Conservation (phyloP, 2,797 vertebrate species). For the Coregonus sp. region DNA sequence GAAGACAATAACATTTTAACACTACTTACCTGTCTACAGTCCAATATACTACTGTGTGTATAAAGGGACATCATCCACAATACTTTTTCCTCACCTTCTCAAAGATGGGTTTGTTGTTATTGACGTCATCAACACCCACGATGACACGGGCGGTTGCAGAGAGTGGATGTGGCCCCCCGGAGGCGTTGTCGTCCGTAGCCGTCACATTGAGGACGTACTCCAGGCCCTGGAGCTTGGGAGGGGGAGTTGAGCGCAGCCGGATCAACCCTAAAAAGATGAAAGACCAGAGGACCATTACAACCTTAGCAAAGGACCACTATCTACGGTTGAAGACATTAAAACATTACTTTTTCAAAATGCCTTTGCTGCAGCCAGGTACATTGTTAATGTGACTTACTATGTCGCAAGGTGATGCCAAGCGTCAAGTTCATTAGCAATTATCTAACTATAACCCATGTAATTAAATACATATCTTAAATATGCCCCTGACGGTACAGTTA, state of each 20-base stretch:
- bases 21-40: neutral
- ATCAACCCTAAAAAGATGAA: slow-evolving; percentile 78
- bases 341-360: too few species aligned
- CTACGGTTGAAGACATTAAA: too few species aligned
- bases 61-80: slow-evolving; percentile 3
- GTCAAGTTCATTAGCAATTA: neutral
- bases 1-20: slow-evolving; percentile 23
- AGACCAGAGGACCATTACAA: slow-evolving; percentile 52
- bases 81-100: slow-evolving; percentile 75
- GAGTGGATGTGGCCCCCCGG: slow-evolving; percentile 80
- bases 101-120: slow-evolving; percentile 91
- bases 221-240: slow-evolving; percentile 84
- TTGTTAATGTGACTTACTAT: neutral
- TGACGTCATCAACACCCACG: slow-evolving; percentile 86
- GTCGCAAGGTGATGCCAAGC: neutral
- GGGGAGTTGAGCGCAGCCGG: slow-evolving; percentile 82
- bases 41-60: neutral
- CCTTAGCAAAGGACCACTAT: neutral
- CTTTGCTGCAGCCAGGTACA: too few species aligned
- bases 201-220: slow-evolving; percentile 85
- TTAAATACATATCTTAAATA: neutral
- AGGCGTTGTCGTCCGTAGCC: slow-evolving; percentile 85
- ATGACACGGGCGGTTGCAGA: slow-evolving; percentile 79
- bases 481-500: neutral
- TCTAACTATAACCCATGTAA: neutral